Conservation (phyloP, 2,888 invertebrate species). For the Stomorhina lunata region DNA sequence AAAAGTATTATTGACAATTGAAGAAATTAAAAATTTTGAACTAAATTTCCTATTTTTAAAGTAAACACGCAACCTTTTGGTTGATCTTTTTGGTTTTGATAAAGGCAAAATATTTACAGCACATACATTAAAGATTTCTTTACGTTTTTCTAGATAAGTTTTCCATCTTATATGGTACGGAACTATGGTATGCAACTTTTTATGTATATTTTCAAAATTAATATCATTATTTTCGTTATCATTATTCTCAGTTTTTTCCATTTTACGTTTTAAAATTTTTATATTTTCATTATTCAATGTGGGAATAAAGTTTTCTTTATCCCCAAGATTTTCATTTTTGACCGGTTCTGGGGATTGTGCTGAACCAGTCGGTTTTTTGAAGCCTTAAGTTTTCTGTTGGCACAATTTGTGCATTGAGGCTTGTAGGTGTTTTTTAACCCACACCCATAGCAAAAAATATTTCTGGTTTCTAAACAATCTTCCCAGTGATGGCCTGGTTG, state of each 20-base stretch:
- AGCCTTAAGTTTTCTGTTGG: neutral
- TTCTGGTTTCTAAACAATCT: neutral
- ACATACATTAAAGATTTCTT: conserved; percentile 4
- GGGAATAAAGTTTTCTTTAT: neutral
- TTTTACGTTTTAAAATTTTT: neutral
- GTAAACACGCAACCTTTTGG: neutral
- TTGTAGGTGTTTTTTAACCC: conserved; percentile 7
- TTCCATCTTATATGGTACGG: neutral
- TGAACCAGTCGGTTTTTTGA: conserved; percentile 10
- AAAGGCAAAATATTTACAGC: neutral
- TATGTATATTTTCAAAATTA: neutral
- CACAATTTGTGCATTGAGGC: neutral
- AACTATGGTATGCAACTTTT: neutral
- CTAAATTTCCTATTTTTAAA: neutral
- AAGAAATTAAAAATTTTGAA: neutral
- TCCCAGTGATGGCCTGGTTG: conserved; percentile 22
- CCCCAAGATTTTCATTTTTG: neutral
- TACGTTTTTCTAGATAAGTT: neutral
- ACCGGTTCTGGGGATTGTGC: neutral
- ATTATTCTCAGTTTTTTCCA: neutral
- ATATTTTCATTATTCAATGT: neutral
- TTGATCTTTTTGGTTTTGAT: conserved; percentile 12
- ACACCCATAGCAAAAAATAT: conserved; percentile 32
- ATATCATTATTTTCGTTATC: neutral
- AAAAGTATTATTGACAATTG: neutral